phyloP scores from a whole-genome alignment of 2,797 vertebrate genomes.

The Gobionotothen gibberifrons region DNA sequence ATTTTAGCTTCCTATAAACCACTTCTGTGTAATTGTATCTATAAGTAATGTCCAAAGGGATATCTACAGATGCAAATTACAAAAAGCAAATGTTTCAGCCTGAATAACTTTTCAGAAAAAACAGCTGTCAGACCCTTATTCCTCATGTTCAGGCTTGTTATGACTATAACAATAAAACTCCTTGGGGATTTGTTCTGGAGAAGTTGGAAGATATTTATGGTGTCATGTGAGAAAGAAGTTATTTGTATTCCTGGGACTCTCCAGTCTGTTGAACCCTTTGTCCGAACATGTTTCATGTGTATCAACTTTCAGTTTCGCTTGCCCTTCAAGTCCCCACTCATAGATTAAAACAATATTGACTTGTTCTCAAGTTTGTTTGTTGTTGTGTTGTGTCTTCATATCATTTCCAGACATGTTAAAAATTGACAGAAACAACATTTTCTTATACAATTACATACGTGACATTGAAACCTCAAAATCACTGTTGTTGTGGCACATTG shows the following conservation, averaged over 20 bases:
- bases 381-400: neutral
- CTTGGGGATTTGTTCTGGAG: neutral
- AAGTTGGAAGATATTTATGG: neutral
- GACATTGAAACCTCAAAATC: neutral
- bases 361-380: neutral
- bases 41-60: neutral
- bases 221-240: fast-evolving
- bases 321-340: no score
- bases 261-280: neutral
- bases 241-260: slow-evolving; percentile 16
- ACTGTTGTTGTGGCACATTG: fast-evolving
- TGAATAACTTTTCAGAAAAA: neutral
- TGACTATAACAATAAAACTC: neutral
- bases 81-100: neutral
- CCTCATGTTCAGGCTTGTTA: neutral
- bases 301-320: slow-evolving; percentile 21
- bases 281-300: neutral
- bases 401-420: neutral
- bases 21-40: neutral
- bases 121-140: neutral
- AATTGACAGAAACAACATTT: neutral
- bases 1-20: neutral
- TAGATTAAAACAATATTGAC: no score
- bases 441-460: no score
- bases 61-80: no score